phyloP scores from a whole-genome alignment of 2,888 invertebrate genomes.

The Agrotis exclamationis region DNA sequence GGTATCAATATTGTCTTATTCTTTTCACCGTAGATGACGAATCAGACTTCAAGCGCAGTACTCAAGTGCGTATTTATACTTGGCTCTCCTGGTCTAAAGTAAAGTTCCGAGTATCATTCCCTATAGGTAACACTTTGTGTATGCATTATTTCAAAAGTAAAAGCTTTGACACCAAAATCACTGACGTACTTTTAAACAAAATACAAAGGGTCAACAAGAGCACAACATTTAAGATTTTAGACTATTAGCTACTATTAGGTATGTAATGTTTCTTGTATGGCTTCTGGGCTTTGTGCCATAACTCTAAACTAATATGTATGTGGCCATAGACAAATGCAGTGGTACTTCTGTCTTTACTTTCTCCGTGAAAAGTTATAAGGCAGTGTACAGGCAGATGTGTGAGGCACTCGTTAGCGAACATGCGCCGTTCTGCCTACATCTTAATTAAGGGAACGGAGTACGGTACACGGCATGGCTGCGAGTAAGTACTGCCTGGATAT shows the following conservation, averaged over 20 bases:
- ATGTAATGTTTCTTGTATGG: too few species aligned
- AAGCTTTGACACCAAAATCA: not conserved
- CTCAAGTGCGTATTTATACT: too few species aligned
- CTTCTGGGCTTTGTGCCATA: too few species aligned
- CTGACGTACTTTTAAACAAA: too few species aligned
- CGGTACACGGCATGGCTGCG: slow-evolving; percentile 58
- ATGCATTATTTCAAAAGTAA: not conserved
- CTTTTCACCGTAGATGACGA: not conserved
- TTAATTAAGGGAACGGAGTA: slow-evolving; percentile 82
- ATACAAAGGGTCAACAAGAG: not conserved
- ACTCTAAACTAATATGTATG: too few species aligned
- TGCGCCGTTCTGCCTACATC: slow-evolving; percentile 87
- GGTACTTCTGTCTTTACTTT: slow-evolving; percentile 38
- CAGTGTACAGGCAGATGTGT: slow-evolving; percentile 78
- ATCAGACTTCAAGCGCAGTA: too few species aligned
- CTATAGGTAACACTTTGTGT: too few species aligned
- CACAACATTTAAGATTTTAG: not conserved
- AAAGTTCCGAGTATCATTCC: too few species aligned
- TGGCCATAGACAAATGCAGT: not conserved
- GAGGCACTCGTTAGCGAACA: slow-evolving; percentile 87
- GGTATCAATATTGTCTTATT: too few species aligned
- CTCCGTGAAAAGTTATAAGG: slow-evolving; percentile 41
- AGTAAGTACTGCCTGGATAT: slow-evolving; percentile 59
- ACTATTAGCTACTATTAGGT: not conserved
- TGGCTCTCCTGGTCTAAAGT: too few species aligned